A percentile compares a stretch with the other conserved stretches of the same genome.
These are phyloP conservation scores for Chondrilla cf. caribensis DNA, from an alignment of 37 sponge, comb jelly and placozoan species.

Conservation along the genomic window DNA sequence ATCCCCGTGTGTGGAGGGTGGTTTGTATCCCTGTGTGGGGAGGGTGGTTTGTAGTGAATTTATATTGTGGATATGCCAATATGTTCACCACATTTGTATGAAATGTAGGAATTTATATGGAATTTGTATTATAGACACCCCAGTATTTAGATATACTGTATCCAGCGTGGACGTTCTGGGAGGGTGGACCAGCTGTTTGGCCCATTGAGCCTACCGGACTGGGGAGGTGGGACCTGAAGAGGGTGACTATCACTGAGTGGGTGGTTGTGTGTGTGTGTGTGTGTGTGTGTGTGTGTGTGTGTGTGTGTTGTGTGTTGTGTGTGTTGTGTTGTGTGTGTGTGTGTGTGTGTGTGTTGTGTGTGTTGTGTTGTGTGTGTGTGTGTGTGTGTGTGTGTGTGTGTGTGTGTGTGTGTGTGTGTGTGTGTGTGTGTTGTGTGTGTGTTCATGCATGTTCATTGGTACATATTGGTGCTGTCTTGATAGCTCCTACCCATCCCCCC, in stretches of 20 bases:
- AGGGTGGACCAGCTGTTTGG: slow-evolving; percentile 82
- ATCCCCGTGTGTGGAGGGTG: too few species aligned
- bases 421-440: neutral
- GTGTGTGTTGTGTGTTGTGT: too few species aligned
- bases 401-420: slow-evolving; percentile 3
- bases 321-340: too few species aligned
- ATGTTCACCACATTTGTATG: too few species aligned
- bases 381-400: slow-evolving; percentile 10
- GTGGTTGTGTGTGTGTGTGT: too few species aligned
- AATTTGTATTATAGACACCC: slow-evolving; percentile 42
- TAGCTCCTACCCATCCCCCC: too few species aligned
- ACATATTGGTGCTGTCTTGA: neutral
- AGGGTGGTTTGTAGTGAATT: too few species aligned
- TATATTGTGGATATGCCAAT: too few species aligned
- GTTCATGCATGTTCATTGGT: neutral
- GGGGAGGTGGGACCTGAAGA: slow-evolving; percentile 80
- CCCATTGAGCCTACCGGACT: slow-evolving; percentile 73
- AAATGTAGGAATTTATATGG: neutral
- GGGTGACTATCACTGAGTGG: slow-evolving; percentile 56
- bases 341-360: too few species aligned
- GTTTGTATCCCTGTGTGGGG: too few species aligned
- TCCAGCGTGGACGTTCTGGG: slow-evolving; percentile 96
- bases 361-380: too few species aligned
- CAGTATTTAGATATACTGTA: slow-evolving; percentile 80
- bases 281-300: too few species aligned